Evolutionary conservation across 1,140 invertebrate species (phyloP).

Genomic region (Contarinia nasturtii): DNA sequence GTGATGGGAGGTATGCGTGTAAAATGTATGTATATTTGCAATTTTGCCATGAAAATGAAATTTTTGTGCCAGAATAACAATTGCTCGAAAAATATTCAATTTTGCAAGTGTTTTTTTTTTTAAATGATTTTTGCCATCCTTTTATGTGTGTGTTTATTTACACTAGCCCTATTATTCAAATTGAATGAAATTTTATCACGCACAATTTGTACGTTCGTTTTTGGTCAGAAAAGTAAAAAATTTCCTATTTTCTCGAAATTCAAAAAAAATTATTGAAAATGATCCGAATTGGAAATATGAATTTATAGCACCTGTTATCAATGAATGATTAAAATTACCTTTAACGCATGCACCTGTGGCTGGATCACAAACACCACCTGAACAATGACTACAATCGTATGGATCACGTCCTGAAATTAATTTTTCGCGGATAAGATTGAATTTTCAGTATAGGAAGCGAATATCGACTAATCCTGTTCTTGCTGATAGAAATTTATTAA

Average conservation of each 20-base stretch:
- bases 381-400: slow-evolving; percentile 49
- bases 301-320: neutral
- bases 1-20: neutral
- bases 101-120: neutral
- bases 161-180: neutral
- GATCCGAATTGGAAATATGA: neutral
- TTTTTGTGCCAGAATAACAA: neutral
- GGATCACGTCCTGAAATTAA: slow-evolving; percentile 13
- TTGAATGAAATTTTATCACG: neutral
- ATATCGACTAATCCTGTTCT: neutral
- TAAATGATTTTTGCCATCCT: too few species aligned
- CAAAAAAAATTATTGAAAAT: too few species aligned
- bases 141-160: neutral
- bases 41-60: too few species aligned
- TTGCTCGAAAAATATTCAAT: neutral
- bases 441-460: neutral
- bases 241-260: neutral
- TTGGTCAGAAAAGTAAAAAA: too few species aligned
- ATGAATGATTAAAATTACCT: slow-evolving; percentile 33
- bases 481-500: slow-evolving; percentile 3
- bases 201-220: neutral
- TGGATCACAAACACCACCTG: slow-evolving; percentile 53
- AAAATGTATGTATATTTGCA: neutral
- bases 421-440: neutral
- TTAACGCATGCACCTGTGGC: slow-evolving; percentile 55